Conservation (phyloP, 2,888 invertebrate species). For the Aleiodes testaceus region DNA sequence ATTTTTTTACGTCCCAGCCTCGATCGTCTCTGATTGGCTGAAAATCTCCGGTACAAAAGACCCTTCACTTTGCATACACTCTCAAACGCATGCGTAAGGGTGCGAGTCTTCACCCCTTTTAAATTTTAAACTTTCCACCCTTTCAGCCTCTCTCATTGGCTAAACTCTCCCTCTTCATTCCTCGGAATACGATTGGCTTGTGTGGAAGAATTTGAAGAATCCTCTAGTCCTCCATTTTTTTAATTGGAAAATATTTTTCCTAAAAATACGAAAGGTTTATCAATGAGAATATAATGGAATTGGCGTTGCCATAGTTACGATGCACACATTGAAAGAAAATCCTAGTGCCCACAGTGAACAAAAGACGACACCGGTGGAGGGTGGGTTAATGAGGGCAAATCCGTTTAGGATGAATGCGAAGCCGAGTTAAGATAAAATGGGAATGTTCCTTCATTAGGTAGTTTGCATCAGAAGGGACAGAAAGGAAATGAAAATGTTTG, state of each 20-base stretch:
- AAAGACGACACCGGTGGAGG: constrained; percentile 45
- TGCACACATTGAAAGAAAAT: constrained; percentile 41
- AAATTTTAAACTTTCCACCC: constrained; percentile 53
- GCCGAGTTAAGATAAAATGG: constrained; percentile 41
- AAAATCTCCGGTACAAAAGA: background rate
- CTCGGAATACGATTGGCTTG: background rate
- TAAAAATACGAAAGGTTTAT: background rate
- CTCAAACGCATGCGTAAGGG: constrained; percentile 35
- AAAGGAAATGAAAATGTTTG: constrained; percentile 36
- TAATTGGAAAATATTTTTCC: background rate
- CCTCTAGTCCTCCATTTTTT: background rate
- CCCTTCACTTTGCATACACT: constrained; percentile 35
- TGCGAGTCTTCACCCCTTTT: constrained; percentile 46
- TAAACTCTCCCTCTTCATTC: constrained; percentile 3
- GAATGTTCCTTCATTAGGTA: constrained; percentile 63
- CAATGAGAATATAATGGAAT: background rate
- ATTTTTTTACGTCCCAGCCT: constrained; percentile 59
- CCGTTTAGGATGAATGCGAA: constrained; percentile 70
- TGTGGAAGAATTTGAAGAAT: too few species aligned
- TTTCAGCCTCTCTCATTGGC: constrained; percentile 2
- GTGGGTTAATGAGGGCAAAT: constrained; percentile 71
- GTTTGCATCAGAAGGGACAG: constrained; percentile 59
- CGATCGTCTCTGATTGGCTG: constrained; percentile 24
- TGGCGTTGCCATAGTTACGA: constrained; percentile 64
- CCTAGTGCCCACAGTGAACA: constrained; percentile 29